phyloP scores from a whole-genome alignment of 1,140 invertebrate species.

The Ylistrum balloti region DNA sequence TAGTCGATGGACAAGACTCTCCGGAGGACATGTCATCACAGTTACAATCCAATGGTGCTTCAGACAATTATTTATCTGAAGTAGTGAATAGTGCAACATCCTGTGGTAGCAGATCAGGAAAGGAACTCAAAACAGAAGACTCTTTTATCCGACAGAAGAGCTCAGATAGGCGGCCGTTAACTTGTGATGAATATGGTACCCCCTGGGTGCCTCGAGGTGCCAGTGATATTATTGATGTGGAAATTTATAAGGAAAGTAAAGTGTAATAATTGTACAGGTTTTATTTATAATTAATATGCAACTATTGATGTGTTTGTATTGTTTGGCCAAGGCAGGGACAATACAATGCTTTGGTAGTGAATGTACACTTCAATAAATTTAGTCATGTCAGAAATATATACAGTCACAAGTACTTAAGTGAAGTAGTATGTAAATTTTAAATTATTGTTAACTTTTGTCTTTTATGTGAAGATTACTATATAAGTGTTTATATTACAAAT shows the following conservation, averaged over 20 bases:
- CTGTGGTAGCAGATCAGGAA: not conserved
- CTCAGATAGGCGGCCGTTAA: not conserved
- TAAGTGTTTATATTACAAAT: too few species aligned
- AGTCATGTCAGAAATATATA: not conserved
- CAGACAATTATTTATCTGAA: not conserved
- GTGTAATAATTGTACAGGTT: not conserved
- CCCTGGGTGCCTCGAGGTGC: not conserved
- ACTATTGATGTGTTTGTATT: not conserved
- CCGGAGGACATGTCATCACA: not conserved
- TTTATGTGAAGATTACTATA: too few species aligned
- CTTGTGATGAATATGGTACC: not conserved
- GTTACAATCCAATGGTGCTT: not conserved
- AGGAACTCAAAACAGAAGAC: not conserved
- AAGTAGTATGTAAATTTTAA: too few species aligned
- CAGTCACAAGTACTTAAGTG: too few species aligned
- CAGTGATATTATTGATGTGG: constrained; percentile 25
- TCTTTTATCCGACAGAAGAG: not conserved
- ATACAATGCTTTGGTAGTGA: not conserved
- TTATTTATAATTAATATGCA: constrained; percentile 40
- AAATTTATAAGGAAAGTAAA: constrained; percentile 40
- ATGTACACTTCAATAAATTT: not conserved
- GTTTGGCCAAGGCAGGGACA: not conserved
- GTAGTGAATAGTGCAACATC: not conserved
- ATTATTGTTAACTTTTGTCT: too few species aligned
- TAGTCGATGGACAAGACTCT: constrained; percentile 74